Evolutionary conservation across 2,113 vertebrate genomes (phyloP), one percentile per base, ranked within the genome.

Genomic region (Saguinus imperator): DNA sequence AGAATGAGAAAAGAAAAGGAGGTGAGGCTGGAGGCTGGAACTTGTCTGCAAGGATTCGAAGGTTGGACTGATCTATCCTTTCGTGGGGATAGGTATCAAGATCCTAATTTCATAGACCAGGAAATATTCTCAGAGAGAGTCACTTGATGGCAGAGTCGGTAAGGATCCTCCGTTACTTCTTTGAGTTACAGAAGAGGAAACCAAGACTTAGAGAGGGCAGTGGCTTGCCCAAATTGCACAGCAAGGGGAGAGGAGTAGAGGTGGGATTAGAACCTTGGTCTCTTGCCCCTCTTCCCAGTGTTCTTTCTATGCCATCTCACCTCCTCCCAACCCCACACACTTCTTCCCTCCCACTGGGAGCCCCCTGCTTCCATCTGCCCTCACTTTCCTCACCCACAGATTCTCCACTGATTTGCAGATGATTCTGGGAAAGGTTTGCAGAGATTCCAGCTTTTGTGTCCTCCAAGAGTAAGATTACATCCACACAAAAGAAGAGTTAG

Each of bases 391-490:
- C 48, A 55, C 40, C 37, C 6, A 37, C 61, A 18, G 27, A 37
- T 55, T 55, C 40, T 79, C 40, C 25, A 27, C 32, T 45, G 83
- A 72, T 84, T 93, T 84, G 66, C 25, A 92, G 83, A 89, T 82
- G n/a, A 89, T 82, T 93, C 57, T 90, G 12, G 40, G 43, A 94
- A 77, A 90, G 12, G 32, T 87, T 77, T 95, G 55, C 50, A 45
- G 94, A 87, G 87, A 91, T 68, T 64, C 61, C 37, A 86, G 85
- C 40, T 87, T 91, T 85, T 40, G 40, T 68, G 72, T 89, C 58
- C 35, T 89, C 87, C 11, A 48, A 58, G 72, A n/a, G 58, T 37
- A 92, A 89, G 52, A 91, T 91, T 64, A 95, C 96, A 92, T 50
- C 37, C 83, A 76, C 61, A 43, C 66, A 29, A 64, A 84, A 72